Evolutionary conservation across 2,113 vertebrate species (phyloP).

Genomic region (Ptilonorhynchus violaceus): DNA sequence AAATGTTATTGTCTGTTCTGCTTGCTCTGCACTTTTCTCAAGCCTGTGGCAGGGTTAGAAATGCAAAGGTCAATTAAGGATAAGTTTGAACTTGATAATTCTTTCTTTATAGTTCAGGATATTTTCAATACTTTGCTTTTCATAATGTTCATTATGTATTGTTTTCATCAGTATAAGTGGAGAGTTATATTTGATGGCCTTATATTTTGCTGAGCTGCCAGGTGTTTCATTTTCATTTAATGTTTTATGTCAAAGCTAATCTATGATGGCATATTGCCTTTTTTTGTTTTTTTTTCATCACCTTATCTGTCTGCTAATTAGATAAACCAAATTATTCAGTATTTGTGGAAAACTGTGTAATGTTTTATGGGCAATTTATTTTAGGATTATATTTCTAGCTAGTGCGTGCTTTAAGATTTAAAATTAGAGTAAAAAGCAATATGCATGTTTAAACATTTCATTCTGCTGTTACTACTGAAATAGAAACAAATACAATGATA

Average conservation of each 20-base stretch:
- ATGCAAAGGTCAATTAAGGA: conserved; percentile 48
- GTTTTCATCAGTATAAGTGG: background rate
- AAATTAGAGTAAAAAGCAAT: background rate
- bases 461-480: background rate
- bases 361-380: background rate
- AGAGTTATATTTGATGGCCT: background rate
- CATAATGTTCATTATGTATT: background rate
- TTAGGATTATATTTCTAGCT: background rate
- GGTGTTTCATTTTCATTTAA: background rate
- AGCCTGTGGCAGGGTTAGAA: background rate
- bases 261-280: background rate
- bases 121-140: background rate
- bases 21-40: background rate
- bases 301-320: background rate
- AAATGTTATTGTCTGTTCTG: background rate
- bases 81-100: background rate
- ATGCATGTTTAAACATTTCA: background rate
- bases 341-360: background rate
- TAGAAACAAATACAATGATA: background rate
- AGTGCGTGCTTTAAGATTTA: background rate
- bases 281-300: background rate
- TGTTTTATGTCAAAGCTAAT: background rate
- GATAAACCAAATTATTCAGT: background rate
- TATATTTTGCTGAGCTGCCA: background rate
- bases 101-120: background rate